Conservation (phyloP, 1,140 invertebrate species). For the Augochlora pura region DNA sequence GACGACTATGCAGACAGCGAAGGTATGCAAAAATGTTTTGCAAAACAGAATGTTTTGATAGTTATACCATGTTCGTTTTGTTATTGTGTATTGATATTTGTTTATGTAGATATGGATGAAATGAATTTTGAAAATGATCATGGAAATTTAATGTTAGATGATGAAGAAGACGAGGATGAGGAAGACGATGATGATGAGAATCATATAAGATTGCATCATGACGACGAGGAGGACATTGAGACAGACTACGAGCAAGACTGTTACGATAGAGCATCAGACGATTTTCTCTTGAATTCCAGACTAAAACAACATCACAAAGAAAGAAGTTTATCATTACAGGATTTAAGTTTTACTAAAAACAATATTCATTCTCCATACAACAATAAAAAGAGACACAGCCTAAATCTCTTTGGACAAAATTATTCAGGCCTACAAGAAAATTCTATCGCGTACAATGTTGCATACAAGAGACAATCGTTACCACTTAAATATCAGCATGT, state of each 20-base stretch:
- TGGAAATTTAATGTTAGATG: conserved; percentile 40
- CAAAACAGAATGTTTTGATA: no score
- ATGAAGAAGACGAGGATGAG: conserved; percentile 62
- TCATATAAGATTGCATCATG: conserved; percentile 26
- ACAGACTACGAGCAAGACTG: conserved; percentile 61
- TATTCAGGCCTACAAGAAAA: conserved; percentile 27
- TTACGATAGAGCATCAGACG: conserved; percentile 72
- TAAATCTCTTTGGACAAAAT: conserved; percentile 28
- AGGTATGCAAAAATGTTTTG: conserved; percentile 51
- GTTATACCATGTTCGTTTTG: neutral
- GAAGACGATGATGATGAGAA: conserved; percentile 58
- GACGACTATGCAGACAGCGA: conserved; percentile 59
- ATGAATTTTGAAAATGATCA: conserved; percentile 54
- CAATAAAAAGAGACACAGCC: conserved; percentile 40
- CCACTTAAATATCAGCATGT: conserved; percentile 64
- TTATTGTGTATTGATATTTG: neutral
- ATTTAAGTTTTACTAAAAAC: conserved; percentile 59
- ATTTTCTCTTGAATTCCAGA: conserved; percentile 67
- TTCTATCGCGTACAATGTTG: conserved; percentile 11
- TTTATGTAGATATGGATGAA: conserved; percentile 52
- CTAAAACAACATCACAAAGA: conserved; percentile 66
- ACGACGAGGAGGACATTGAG: conserved; percentile 58
- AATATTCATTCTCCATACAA: conserved; percentile 5
- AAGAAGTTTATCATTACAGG: conserved; percentile 74
- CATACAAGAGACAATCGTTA: conserved; percentile 33